A percentile compares a stretch with the other conserved stretches of the same genome.
Conservation (phyloP, 2,888 invertebrate species). For the Callyntrura guangdongensis region DNA sequence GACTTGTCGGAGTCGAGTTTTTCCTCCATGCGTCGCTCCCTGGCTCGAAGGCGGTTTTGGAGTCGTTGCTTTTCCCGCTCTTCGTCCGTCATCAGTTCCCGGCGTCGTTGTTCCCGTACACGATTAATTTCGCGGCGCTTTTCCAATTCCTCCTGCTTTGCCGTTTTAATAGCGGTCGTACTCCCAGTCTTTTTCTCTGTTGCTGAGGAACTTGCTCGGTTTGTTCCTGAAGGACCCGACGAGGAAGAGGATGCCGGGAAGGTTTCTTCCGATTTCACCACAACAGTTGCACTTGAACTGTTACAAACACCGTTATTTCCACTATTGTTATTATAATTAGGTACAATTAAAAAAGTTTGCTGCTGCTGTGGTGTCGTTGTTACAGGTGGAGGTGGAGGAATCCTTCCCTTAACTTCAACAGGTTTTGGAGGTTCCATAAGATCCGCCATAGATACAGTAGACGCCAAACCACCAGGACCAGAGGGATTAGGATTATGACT, state of each 20-base stretch:
- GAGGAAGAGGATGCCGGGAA: too few relatives aligned
- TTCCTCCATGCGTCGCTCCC: neutral
- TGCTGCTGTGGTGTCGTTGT: neutral
- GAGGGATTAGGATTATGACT: too few relatives aligned
- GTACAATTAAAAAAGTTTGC: neutral
- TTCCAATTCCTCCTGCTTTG: neutral
- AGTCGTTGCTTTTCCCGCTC: neutral
- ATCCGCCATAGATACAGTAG: neutral
- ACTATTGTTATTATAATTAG: neutral
- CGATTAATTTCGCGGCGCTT: neutral
- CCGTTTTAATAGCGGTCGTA: too few relatives aligned
- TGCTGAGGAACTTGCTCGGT: too few relatives aligned
- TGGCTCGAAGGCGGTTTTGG: neutral
- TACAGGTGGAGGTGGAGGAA: too few relatives aligned
- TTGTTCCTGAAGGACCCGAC: too few relatives aligned
- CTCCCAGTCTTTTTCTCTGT: neutral
- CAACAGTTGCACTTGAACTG: too few relatives aligned
- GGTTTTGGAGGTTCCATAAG: neutral
- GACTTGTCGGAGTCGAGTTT: neutral
- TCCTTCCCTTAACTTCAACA: neutral
- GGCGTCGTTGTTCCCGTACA: neutral
- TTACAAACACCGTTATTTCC: too few relatives aligned
- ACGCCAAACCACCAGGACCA: neutral
- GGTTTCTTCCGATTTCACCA: too few relatives aligned
- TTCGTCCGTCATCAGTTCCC: slow-evolving; percentile 8